These are phyloP conservation scores for Diogma glabrata DNA, from an alignment of 2,888 invertebrate genomes.

Conservation along the genomic window DNA sequence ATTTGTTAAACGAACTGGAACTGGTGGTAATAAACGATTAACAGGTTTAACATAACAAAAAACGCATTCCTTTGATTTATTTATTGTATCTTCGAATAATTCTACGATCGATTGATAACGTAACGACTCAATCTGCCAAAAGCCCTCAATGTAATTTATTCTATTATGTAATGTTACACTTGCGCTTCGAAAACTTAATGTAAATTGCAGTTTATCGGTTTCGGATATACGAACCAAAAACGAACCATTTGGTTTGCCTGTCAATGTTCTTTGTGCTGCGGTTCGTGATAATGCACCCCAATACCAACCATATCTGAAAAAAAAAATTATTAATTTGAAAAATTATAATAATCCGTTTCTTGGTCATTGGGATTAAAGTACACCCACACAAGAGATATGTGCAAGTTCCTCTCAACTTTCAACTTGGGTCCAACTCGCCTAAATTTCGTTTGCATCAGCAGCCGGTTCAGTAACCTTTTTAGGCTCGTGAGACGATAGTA, in stretches of 20 bases:
- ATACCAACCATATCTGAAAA: conserved; percentile 53
- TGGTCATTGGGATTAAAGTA: too few species aligned
- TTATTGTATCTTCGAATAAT: conserved; percentile 62
- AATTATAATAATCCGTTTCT: too few species aligned
- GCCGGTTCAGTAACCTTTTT: too few species aligned
- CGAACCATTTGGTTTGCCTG: conserved; percentile 59
- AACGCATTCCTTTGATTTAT: conserved; percentile 49
- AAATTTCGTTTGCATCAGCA: too few species aligned
- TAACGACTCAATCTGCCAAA: conserved; percentile 34
- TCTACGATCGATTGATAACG: conserved; percentile 49
- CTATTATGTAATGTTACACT: conserved; percentile 61
- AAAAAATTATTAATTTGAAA: too few species aligned
- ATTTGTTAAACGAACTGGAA: conserved; percentile 60
- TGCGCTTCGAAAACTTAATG: conserved; percentile 58
- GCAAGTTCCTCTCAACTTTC: too few species aligned
- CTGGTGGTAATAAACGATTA: conserved; percentile 53
- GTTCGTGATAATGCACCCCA: conserved; percentile 67
- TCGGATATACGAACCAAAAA: conserved; percentile 71
- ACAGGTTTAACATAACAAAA: conserved; percentile 60
- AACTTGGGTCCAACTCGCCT: too few species aligned
- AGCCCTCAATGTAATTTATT: conserved; percentile 52
- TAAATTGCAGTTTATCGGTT: conserved; percentile 55
- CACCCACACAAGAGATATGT: too few species aligned
- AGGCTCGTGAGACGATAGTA: too few species aligned
- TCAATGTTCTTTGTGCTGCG: conserved; percentile 58